Conservation (phyloP, 2,888 invertebrate species). For the Pandemis cinnamomeana region DNA sequence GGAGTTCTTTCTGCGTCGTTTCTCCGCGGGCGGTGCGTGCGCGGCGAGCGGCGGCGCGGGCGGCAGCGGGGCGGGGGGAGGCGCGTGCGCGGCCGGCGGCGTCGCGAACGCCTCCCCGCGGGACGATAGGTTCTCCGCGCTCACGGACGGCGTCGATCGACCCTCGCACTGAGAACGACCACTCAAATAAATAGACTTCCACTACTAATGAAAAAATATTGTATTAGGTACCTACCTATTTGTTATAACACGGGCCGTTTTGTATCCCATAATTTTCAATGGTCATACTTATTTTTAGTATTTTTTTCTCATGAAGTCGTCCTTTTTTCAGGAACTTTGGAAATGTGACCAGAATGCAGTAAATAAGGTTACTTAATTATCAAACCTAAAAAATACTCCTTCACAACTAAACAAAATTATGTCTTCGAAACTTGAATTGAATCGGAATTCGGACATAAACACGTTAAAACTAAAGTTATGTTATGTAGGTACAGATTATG, state of each 20-base stretch:
- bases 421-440: no score
- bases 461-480: no score
- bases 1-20: constrained; percentile 79
- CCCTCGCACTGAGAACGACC: constrained; percentile 69
- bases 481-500: no score
- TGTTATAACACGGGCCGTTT: not conserved
- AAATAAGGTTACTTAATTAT: no score
- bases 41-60: constrained; percentile 62
- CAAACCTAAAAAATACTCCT: no score
- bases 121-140: constrained; percentile 78
- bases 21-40: constrained; percentile 70
- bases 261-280: not conserved
- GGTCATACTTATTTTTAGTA: no score
- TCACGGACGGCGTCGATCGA: constrained; percentile 77
- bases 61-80: constrained; percentile 46
- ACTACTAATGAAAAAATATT: not conserved
- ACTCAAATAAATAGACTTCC: constrained; percentile 9
- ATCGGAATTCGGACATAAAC: no score
- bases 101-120: constrained; percentile 76
- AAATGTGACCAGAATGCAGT: no score
- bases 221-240: no score
- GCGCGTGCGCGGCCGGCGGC: constrained; percentile 71
- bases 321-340: no score
- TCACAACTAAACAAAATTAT: no score
- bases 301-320: no score